Evolutionary conservation across 2,888 invertebrate species (phyloP), one percentile per base, ranked within the genome.

Genomic region (Plebejus argus): DNA sequence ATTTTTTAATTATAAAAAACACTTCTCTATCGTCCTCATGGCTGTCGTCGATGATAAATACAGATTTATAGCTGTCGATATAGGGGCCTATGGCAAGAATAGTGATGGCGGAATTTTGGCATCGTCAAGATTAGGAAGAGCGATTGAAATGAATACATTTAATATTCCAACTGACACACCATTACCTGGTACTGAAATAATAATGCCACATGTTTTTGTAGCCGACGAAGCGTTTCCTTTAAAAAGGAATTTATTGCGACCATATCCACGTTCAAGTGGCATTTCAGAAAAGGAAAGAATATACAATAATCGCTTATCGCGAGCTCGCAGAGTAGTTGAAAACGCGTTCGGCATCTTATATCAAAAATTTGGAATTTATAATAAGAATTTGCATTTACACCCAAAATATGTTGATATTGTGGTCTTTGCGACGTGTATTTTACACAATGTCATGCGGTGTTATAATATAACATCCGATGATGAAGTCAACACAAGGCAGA

Each of bases 331-430:
- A 77, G 79, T 81, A 58, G 79, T 80, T 10, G 81, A 82, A 80
- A 76, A 79, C 78, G 79, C 80, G 70, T 82, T 81, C 76, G 81
- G 81, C 56, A 81, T 81, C 70, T 78, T 82, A 78, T 78, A 77
- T 70, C 78, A 80, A 80, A 82, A 82, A 76, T 81, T 81, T 79
- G 76, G 70, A 56, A 76, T 76, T 76, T 76, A 76, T 66, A 76
- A 76, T 66, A 28, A 28, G n/a, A 76, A 70, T 76, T 66, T 76
- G 61, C 61, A 76, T 49, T 66, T 75, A 58, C 18, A 77, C 39
- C 78, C 78, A 35, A 61, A 74, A 61, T 49, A 74, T 58, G 78
- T 78, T 76, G 78, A 80, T 75, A 78, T 53, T 61, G 76, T 71
- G 77, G 76, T 76, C 76, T 79, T 79, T 66, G 66, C 76, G 66